Conservation (phyloP, 2,797 vertebrate genomes). For the Allobates femoralis region DNA sequence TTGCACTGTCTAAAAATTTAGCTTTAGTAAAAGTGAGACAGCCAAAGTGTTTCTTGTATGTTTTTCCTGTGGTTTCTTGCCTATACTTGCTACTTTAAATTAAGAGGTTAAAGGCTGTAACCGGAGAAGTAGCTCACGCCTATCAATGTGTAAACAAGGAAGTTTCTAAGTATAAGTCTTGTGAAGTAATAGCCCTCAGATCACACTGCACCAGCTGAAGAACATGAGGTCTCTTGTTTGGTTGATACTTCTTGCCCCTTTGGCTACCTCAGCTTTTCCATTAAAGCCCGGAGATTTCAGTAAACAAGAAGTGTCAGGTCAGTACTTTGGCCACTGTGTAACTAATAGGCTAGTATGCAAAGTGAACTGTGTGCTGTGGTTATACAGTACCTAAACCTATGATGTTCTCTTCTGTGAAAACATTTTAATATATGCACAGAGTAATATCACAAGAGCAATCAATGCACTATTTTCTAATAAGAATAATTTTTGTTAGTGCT, state of each 20-base stretch:
- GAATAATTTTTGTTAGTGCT: not conserved
- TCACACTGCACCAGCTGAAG: not conserved
- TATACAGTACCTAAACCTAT: not conserved
- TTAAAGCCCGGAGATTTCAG: not conserved
- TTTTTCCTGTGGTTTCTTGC: not conserved
- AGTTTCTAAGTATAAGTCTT: constrained; percentile 31
- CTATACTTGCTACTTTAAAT: not conserved
- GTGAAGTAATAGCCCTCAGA: not conserved
- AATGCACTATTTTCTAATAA: not conserved
- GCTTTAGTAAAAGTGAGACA: not conserved
- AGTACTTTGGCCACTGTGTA: not conserved
- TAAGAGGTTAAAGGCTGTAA: constrained; percentile 36
- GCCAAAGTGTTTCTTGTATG: not conserved
- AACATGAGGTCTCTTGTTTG: constrained; percentile 32
- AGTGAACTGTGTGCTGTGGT: too few species aligned
- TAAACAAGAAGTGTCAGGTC: constrained; percentile 26
- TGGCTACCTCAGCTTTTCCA: constrained; percentile 30
- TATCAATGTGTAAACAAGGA: constrained; percentile 50
- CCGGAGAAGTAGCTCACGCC: constrained; percentile 12
- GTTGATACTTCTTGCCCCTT: constrained; percentile 13
- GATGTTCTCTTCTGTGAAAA: not conserved
- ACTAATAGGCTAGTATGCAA: not conserved
- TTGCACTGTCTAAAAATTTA: too few species aligned
- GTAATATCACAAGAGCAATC: not conserved
- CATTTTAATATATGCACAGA: not conserved